Percentiles rank a stretch among this genome's conserved stretches.
Conservation (phyloP, 1,140 invertebrate genomes). For the Antheraea pernyi region DNA sequence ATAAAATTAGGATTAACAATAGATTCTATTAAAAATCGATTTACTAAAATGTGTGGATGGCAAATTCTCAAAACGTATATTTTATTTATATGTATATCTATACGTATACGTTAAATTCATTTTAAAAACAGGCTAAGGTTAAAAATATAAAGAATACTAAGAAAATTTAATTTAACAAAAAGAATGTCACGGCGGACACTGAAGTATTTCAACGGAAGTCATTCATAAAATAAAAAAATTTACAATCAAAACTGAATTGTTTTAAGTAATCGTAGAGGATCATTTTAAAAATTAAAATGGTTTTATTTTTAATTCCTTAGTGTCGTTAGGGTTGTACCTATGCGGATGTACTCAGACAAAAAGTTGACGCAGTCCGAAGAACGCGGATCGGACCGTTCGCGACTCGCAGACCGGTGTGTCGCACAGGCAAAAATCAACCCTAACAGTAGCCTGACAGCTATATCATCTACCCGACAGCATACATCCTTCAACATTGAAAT, state of each 20-base stretch:
- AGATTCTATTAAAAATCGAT: too few species aligned
- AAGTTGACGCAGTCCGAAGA: constrained; percentile 69
- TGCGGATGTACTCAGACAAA: constrained; percentile 65
- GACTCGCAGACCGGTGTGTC: constrained; percentile 14
- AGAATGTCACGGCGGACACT: not conserved
- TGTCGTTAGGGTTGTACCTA: constrained; percentile 57
- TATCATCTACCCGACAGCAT: constrained; percentile 48
- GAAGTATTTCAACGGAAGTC: not conserved
- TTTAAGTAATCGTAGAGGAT: constrained; percentile 5
- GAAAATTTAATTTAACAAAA: not conserved
- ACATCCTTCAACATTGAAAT: constrained; percentile 42
- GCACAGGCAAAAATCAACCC: constrained; percentile 53
- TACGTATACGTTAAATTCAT: too few species aligned
- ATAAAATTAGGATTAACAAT: too few species aligned
- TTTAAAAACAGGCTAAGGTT: not conserved
- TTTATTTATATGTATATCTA: too few species aligned
- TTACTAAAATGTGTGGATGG: too few species aligned
- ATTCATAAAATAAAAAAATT: not conserved
- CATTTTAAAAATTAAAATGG: constrained; percentile 20
- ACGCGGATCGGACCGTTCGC: constrained; percentile 63
- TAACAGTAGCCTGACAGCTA: constrained; percentile 40
- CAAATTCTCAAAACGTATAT: too few species aligned
- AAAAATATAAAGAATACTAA: not conserved
- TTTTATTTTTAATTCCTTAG: constrained; percentile 66
- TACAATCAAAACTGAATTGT: not conserved